Conservation (phyloP, 1,140 invertebrate species). For the Euschistus heros region DNA sequence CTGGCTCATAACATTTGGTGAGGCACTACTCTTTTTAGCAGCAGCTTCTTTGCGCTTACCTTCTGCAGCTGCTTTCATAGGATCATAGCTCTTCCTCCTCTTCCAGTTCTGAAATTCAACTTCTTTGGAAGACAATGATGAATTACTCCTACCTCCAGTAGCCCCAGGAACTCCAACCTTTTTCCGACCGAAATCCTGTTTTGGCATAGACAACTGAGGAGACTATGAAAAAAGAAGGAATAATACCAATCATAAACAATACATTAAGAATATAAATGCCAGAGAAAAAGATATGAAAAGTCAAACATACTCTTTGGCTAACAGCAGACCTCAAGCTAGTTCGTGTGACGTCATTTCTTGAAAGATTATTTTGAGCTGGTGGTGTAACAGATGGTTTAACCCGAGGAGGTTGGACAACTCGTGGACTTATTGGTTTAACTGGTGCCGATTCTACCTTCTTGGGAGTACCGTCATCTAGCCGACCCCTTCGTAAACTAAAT, state of each 20-base stretch:
- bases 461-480: conserved; percentile 30
- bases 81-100: conserved; percentile 79
- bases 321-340: conserved; percentile 45
- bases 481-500: conserved; percentile 37
- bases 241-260: conserved; percentile 6
- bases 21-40: conserved; percentile 33
- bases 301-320: background rate
- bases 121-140: conserved; percentile 53
- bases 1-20: conserved; percentile 33
- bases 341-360: conserved; percentile 50
- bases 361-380: conserved; percentile 37
- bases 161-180: conserved; percentile 1
- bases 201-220: conserved; percentile 20
- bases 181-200: background rate
- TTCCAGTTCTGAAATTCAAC: conserved; percentile 88
- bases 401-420: conserved; percentile 5
- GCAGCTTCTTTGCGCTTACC: conserved; percentile 49
- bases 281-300: background rate
- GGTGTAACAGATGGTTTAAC: conserved; percentile 28
- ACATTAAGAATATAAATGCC: background rate
- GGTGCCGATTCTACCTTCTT: background rate
- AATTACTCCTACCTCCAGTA: conserved; percentile 44
- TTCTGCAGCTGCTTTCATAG: conserved; percentile 74
- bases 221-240: conserved; percentile 26
- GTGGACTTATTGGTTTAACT: background rate